A percentile compares a stretch with the other conserved stretches of the same genome.
Conservation (phyloP, 2,797 vertebrate genomes). For the Sandelia bainsii region DNA sequence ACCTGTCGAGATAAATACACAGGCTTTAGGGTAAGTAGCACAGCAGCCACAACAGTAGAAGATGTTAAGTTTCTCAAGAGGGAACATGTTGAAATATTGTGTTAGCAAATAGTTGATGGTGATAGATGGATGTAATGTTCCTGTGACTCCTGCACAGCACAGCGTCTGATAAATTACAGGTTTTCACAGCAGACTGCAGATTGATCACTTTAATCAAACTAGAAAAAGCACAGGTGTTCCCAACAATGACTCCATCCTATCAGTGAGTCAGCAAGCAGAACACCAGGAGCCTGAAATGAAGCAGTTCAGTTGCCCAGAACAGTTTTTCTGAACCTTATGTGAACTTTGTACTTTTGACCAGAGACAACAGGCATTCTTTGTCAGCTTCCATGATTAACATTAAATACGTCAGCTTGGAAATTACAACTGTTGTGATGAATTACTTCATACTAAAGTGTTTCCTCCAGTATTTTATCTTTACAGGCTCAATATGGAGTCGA, state of each 20-base stretch:
- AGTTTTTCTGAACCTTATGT: no score
- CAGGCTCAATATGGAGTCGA: no score
- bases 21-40: slow-evolving; percentile 17
- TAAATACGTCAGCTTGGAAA: no score
- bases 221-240: neutral
- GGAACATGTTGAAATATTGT: slow-evolving; percentile 52
- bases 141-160: neutral
- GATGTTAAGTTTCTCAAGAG: slow-evolving; percentile 38
- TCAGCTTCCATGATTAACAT: no score
- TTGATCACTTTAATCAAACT: neutral
- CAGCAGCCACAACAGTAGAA: slow-evolving; percentile 27
- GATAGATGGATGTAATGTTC: neutral
- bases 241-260: neutral
- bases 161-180: neutral
- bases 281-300: neutral
- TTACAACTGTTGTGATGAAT: neutral
- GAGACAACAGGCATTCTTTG: no score
- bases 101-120: slow-evolving; percentile 12
- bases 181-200: neutral
- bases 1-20: slow-evolving; percentile 8
- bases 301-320: neutral
- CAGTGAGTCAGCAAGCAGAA: neutral
- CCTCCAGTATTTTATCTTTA: no score
- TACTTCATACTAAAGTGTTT: neutral
- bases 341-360: no score